Evolutionary conservation across 2,888 invertebrate genomes (phyloP).

Genomic region (Adelphocoris suturalis): DNA sequence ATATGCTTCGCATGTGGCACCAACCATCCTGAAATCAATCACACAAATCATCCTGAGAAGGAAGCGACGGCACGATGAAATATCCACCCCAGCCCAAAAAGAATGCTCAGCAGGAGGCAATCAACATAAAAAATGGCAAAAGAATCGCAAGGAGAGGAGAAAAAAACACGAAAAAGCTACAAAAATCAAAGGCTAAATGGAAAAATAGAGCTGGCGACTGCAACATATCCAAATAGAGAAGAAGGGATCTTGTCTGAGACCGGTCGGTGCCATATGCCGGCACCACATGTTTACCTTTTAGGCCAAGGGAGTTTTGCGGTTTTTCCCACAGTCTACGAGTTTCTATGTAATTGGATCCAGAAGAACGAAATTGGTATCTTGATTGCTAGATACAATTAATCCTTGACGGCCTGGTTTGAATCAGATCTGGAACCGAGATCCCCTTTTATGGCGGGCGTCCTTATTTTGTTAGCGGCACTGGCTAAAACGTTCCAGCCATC

Average conservation of each 20-base stretch:
- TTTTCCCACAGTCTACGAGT: constrained; percentile 30
- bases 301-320: constrained; percentile 35
- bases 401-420: constrained; percentile 21
- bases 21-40: neutral
- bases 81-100: neutral
- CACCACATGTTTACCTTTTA: constrained; percentile 13
- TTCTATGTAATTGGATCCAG: constrained; percentile 42
- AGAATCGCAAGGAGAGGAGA: neutral
- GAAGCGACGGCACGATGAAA: neutral
- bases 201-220: neutral
- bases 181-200: neutral
- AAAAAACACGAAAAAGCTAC: neutral
- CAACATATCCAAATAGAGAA: constrained; percentile 25
- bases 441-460: neutral
- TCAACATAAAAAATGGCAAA: neutral
- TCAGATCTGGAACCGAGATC: neutral
- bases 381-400: constrained; percentile 39
- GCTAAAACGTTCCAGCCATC: neutral
- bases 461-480: neutral
- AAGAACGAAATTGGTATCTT: constrained; percentile 15
- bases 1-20: neutral
- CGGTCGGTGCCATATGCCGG: constrained; percentile 30
- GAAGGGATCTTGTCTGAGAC: neutral
- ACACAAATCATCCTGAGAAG: neutral
- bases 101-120: neutral